These are phyloP conservation scores for Piaya cayana DNA, from an alignment of 2,113 vertebrate species.

Conservation along the genomic window DNA sequence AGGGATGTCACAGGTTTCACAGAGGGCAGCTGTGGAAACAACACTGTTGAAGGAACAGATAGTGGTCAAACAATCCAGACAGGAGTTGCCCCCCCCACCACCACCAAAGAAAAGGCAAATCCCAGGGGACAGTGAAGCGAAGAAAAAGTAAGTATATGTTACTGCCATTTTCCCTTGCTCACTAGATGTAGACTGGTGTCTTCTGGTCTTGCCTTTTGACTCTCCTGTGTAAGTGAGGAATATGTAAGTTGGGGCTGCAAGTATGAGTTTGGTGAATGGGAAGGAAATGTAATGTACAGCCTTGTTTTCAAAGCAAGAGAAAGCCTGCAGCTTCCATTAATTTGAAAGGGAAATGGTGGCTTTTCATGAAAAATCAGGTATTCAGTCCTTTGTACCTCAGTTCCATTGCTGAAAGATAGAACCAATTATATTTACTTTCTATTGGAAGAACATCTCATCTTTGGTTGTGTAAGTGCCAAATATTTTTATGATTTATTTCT, in stretches of 20 bases:
- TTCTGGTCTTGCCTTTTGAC: not conserved
- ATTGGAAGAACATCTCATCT: not conserved
- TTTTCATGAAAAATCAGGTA: not conserved
- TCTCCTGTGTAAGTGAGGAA: not conserved
- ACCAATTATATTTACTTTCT: not conserved
- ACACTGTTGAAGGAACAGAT: constrained; percentile 56
- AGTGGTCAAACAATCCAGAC: constrained; percentile 55
- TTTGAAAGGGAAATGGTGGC: not conserved
- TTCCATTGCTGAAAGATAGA: not conserved
- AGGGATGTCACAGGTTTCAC: constrained; percentile 80
- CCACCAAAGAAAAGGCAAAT: constrained; percentile 89
- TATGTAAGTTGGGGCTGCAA: not conserved
- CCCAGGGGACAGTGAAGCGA: constrained; percentile 81
- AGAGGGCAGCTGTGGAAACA: constrained; percentile 74
- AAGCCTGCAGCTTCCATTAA: not conserved
- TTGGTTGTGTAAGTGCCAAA: not conserved
- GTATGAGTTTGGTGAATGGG: not conserved
- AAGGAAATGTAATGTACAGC: not conserved
- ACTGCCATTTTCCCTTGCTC: not conserved
- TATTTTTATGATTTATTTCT: not conserved
- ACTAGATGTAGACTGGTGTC: not conserved
- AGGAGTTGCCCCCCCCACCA: constrained; percentile 81
- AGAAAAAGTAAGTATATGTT: constrained; percentile 80
- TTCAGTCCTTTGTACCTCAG: not conserved
- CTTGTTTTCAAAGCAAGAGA: not conserved